Conservation (phyloP, 2,113 vertebrate genomes). For the Chaetorhynchus papuensis region DNA sequence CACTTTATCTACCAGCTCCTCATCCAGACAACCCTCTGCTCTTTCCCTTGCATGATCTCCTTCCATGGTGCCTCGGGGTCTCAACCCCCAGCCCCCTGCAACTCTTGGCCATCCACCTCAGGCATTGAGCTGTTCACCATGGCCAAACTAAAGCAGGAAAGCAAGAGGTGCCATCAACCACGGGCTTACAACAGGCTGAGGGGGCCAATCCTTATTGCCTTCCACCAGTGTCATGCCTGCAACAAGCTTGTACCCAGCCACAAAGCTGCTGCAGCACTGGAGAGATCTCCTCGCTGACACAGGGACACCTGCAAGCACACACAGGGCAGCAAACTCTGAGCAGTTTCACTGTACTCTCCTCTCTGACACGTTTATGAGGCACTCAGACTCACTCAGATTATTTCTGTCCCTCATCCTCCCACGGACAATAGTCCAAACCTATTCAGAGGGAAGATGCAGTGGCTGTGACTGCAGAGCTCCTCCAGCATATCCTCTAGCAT, state of each 20-base stretch:
- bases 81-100: accelerated
- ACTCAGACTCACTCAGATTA: not conserved
- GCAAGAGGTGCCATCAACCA: not conserved
- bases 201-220: not conserved
- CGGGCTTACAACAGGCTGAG: not conserved
- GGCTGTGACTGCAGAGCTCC: not conserved
- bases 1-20: not conserved
- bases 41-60: not conserved
- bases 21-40: not conserved
- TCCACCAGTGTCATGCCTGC: not conserved
- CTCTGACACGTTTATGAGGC: not conserved
- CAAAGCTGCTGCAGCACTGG: not conserved
- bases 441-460: not conserved
- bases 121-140: not conserved
- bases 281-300: not conserved
- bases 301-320: not conserved
- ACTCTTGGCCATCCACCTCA: not conserved
- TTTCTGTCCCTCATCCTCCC: not conserved
- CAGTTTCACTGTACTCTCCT: not conserved
- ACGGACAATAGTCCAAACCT: not conserved
- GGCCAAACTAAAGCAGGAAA: not conserved
- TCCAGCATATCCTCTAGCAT: not conserved
- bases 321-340: not conserved
- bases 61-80: not conserved
- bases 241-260: not conserved